Evolutionary conservation across 35 echinoderm and acorn worm genomes (phyloP).

Genomic region (Apostichopus californicus): DNA sequence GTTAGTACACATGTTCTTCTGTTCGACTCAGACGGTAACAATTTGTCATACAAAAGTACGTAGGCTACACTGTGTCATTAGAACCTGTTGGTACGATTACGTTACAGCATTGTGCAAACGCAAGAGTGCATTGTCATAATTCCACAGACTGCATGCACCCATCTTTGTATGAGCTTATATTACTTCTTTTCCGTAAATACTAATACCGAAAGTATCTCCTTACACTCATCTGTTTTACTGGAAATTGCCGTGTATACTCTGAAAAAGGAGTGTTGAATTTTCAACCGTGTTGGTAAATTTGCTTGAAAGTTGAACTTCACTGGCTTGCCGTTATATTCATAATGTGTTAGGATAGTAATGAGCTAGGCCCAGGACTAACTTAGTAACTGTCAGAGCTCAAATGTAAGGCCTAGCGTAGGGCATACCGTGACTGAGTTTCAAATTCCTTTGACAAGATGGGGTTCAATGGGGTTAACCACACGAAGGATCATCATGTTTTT

Average conservation of each 20-base stretch:
- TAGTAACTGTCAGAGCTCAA: too few species aligned
- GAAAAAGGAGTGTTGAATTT: constrained; percentile 35
- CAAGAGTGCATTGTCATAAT: neutral
- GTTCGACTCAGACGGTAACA: too few species aligned
- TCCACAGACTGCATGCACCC: neutral
- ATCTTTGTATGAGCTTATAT: neutral
- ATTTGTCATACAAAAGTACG: too few species aligned
- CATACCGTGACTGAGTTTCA: too few species aligned
- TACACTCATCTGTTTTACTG: neutral
- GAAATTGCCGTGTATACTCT: neutral
- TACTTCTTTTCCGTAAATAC: neutral
- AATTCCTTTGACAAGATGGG: too few species aligned
- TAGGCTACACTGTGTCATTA: too few species aligned
- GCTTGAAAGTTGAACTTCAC: neutral
- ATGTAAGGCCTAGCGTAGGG: too few species aligned
- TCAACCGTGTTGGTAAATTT: constrained; percentile 48
- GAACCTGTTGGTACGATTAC: too few species aligned
- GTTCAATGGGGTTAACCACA: too few species aligned
- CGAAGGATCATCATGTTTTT: too few species aligned
- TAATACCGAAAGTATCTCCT: neutral
- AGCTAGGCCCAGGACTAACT: neutral
- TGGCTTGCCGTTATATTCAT: neutral
- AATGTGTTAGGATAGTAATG: neutral
- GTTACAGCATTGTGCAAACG: neutral
- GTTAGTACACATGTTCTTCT: too few species aligned